Conservation (phyloP, 2,797 vertebrate genomes). For the Cichlasoma orientale region DNA sequence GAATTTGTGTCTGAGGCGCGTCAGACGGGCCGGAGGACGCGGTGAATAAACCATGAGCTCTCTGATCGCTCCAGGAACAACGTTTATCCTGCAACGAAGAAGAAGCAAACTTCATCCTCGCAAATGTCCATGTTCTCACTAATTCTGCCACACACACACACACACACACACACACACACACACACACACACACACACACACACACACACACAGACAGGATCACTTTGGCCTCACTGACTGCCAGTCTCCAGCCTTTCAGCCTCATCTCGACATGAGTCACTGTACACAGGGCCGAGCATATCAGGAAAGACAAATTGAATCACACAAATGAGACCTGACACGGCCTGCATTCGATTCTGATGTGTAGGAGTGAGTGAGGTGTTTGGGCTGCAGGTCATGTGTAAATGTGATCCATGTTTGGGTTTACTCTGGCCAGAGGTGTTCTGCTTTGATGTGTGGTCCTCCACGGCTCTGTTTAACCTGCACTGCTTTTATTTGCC, state of each 20-base stretch:
- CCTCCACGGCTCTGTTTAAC: not conserved
- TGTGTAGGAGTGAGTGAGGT: not conserved
- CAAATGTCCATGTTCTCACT: conserved; percentile 19
- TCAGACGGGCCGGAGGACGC: conserved; percentile 53
- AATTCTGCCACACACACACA: conserved; percentile 29
- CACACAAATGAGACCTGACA: conserved; percentile 17
- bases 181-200: too few species aligned
- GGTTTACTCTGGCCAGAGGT: conserved; percentile 19
- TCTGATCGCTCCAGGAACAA: conserved; percentile 54
- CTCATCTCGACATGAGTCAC: conserved; percentile 20
- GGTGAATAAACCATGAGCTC: conserved; percentile 73
- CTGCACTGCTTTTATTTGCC: conserved; percentile 17
- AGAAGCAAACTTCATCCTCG: conserved; percentile 18
- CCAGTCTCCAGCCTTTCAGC: not conserved
- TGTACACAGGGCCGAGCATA: not conserved
- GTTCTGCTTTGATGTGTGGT: conserved; percentile 22
- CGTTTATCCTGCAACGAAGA: conserved; percentile 52
- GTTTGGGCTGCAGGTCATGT: conserved; percentile 8
- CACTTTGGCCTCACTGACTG: conserved; percentile 2
- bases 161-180: not conserved
- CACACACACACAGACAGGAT: not conserved
- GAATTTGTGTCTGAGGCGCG: not conserved
- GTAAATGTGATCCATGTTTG: conserved; percentile 23
- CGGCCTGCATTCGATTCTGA: conserved; percentile 4
- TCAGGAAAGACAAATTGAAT: not conserved